Percentiles rank a stretch among this genome's conserved stretches.
Evolutionary conservation across 2,888 invertebrate genomes (phyloP).

Genomic region (Dolichomitus sp.): DNA sequence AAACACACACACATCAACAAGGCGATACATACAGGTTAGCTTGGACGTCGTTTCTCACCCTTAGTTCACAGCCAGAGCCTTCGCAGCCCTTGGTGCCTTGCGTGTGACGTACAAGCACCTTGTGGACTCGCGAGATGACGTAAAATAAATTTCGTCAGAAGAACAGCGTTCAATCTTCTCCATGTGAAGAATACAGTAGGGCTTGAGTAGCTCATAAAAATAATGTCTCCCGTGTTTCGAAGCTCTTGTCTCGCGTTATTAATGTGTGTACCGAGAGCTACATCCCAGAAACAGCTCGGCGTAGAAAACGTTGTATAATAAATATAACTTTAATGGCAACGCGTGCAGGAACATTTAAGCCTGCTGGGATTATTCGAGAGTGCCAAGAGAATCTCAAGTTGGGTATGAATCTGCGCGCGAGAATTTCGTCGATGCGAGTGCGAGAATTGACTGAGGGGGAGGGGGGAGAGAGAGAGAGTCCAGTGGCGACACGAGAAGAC

Average conservation of each 20-base stretch:
- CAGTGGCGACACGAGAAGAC: slow-evolving; percentile 42
- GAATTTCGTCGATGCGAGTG: slow-evolving; percentile 3
- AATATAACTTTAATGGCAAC: slow-evolving; percentile 36
- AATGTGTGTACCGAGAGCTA: slow-evolving; percentile 9
- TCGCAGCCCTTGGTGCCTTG: background rate
- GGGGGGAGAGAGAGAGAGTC: slow-evolving; percentile 10
- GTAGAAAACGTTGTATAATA: background rate
- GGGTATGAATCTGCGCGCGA: background rate
- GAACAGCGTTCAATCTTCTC: slow-evolving; percentile 38
- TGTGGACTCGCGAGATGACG: slow-evolving; percentile 23
- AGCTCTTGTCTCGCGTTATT: slow-evolving; percentile 24
- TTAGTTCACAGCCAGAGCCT: background rate
- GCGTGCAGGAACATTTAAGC: slow-evolving; percentile 25
- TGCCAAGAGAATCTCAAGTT: background rate
- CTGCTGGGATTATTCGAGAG: slow-evolving; percentile 20
- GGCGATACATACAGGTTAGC: background rate
- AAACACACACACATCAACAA: background rate
- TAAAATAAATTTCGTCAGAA: slow-evolving; percentile 48
- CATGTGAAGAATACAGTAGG: slow-evolving; percentile 25
- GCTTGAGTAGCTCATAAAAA: slow-evolving; percentile 77
- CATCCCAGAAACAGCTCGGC: background rate
- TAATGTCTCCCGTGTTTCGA: slow-evolving; percentile 71
- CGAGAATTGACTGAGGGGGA: background rate
- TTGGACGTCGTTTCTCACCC: slow-evolving; percentile 27
- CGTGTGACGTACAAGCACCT: background rate